phyloP scores from a whole-genome alignment of 2,888 invertebrate species.

The Melipona beecheii region DNA sequence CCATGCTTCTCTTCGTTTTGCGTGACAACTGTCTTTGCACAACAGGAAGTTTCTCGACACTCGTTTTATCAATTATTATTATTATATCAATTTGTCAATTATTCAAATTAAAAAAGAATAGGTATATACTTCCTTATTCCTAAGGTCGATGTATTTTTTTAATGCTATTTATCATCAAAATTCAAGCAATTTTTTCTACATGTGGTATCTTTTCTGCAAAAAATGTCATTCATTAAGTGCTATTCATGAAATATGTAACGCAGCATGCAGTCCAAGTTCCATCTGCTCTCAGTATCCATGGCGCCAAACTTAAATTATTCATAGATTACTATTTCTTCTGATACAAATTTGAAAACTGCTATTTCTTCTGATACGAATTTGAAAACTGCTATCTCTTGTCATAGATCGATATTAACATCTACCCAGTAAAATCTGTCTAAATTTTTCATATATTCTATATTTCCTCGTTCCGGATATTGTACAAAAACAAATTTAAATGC shows the following conservation, averaged over 20 bases:
- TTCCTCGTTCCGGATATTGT: too few species aligned
- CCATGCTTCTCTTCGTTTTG: constrained; percentile 1
- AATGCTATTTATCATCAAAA: background rate
- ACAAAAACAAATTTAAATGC: background rate
- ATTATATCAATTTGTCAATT: too few species aligned
- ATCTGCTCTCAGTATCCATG: background rate
- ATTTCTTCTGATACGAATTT: too few species aligned
- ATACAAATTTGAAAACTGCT: too few species aligned
- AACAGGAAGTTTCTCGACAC: constrained; percentile 13
- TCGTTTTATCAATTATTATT: too few species aligned
- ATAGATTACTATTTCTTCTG: background rate
- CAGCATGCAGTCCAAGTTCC: background rate
- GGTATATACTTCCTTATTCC: background rate
- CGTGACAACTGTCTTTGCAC: constrained; percentile 3
- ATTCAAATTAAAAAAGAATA: background rate
- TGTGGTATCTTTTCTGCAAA: background rate
- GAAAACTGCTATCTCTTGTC: too few species aligned
- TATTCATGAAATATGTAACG: background rate
- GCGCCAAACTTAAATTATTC: background rate
- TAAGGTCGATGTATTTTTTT: background rate
- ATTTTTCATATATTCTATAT: too few species aligned
- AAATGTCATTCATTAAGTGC: background rate
- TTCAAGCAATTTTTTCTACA: background rate
- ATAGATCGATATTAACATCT: too few species aligned
- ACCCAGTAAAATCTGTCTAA: too few species aligned